Percentiles rank a stretch among this genome's conserved stretches.
Conservation (phyloP, 2,113 vertebrate species). For the Cochlearius cochlearius region DNA sequence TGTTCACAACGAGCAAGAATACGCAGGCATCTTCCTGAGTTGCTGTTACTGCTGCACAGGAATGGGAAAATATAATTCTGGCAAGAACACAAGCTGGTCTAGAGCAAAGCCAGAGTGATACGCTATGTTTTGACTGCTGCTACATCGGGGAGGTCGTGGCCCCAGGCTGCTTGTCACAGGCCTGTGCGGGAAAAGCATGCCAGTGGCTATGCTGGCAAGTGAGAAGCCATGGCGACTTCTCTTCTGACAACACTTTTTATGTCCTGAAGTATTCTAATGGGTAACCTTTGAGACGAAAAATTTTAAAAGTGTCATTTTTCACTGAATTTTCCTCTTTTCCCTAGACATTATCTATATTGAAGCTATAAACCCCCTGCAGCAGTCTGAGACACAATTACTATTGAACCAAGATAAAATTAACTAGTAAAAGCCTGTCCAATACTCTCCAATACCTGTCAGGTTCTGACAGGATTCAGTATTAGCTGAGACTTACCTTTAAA, state of each 20-base stretch:
- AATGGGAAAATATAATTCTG: not conserved
- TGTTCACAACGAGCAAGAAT: not conserved
- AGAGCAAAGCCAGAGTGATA: not conserved
- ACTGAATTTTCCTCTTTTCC: not conserved
- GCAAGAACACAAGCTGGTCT: not conserved
- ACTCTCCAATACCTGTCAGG: not conserved
- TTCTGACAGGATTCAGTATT: not conserved
- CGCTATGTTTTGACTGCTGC: not conserved
- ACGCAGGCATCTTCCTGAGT: not conserved
- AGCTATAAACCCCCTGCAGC: not conserved
- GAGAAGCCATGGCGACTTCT: not conserved
- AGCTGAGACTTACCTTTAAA: not conserved
- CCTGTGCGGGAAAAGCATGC: not conserved
- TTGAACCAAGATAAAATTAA: not conserved
- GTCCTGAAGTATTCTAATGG: not conserved
- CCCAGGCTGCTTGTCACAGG: not conserved
- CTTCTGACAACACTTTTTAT: not conserved
- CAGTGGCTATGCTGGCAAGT: not conserved
- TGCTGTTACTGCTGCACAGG: not conserved
- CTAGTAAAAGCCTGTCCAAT: not conserved
- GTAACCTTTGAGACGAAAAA: not conserved
- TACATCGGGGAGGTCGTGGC: rapidly evolving
- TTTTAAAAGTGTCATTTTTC: not conserved
- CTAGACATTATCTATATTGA: not conserved
- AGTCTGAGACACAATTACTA: not conserved